These are phyloP conservation scores for Plotosus lineatus DNA, from an alignment of 2,113 vertebrate species.

Conservation along the genomic window DNA sequence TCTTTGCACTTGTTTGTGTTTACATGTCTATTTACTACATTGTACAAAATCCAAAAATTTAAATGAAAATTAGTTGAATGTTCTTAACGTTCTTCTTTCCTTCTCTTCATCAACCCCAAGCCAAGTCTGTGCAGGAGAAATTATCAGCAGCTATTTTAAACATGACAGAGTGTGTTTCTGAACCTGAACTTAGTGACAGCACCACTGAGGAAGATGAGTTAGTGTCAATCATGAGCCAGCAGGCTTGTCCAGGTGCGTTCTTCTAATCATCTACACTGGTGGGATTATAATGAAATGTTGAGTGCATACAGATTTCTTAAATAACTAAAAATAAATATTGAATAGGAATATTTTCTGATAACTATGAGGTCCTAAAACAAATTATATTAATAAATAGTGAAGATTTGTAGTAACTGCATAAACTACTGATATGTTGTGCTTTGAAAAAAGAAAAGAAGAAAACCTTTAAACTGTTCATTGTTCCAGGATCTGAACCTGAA, in stretches of 20 bases:
- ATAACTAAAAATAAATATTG: neutral
- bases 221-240: conserved; percentile 6
- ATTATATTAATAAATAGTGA: neutral
- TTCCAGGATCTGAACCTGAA: conserved; percentile 54
- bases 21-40: neutral
- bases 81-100: conserved; percentile 53
- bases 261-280: neutral
- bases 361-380: neutral
- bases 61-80: neutral
- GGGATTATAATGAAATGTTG: too few species aligned
- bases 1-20: neutral
- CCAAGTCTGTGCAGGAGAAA: conserved; percentile 79
- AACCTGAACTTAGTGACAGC: conserved; percentile 71
- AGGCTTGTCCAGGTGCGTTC: neutral
- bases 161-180: conserved; percentile 58
- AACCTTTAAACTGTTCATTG: conserved; percentile 3
- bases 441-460: neutral
- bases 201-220: conserved; percentile 69
- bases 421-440: neutral
- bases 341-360: neutral
- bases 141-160: conserved; percentile 67
- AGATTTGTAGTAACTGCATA: neutral
- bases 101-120: conserved; percentile 59
- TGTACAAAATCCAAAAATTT: too few species aligned
- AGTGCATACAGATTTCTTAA: neutral